Percentiles rank a stretch among this genome's conserved stretches.
Conservation (phyloP, 1,140 invertebrate species). For the Batillaria attramentaria region DNA sequence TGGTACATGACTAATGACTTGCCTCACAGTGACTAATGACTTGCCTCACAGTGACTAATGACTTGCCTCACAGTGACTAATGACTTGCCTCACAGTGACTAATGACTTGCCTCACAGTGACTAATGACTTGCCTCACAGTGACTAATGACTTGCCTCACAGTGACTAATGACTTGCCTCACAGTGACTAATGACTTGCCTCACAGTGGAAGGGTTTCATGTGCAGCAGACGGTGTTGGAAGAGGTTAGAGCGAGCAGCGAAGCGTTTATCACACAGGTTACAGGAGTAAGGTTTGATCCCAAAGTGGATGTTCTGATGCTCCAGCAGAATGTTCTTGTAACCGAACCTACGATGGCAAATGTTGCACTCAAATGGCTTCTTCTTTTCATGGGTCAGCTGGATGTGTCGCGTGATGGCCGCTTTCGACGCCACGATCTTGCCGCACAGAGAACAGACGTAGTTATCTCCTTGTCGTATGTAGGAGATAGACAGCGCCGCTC, state of each 20-base stretch:
- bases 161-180: too few relatives aligned
- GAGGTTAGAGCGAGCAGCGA: constrained; percentile 61
- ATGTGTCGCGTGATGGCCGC: constrained; percentile 61
- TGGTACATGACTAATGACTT: too few relatives aligned
- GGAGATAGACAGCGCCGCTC: constrained; percentile 36
- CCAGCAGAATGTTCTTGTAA: constrained; percentile 62
- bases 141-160: too few relatives aligned
- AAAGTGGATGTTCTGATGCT: constrained; percentile 67
- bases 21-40: too few relatives aligned
- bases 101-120: too few relatives aligned
- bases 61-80: too few relatives aligned
- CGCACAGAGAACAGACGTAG: constrained; percentile 55
- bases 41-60: too few relatives aligned
- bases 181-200: constrained; percentile 16
- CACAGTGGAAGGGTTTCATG: constrained; percentile 55
- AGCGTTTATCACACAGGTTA: constrained; percentile 64
- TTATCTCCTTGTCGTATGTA: constrained; percentile 47
- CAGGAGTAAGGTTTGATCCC: constrained; percentile 66
- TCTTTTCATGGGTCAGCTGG: constrained; percentile 62
- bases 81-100: too few relatives aligned
- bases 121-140: too few relatives aligned
- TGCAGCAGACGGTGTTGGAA: constrained; percentile 63
- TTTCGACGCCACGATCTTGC: constrained; percentile 57
- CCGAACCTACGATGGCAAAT: constrained; percentile 60
- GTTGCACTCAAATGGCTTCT: constrained; percentile 63